A percentile compares a stretch with the other conserved stretches of the same genome.
Conservation (phyloP, 1,140 invertebrate species). For the Cepaea nemoralis region DNA sequence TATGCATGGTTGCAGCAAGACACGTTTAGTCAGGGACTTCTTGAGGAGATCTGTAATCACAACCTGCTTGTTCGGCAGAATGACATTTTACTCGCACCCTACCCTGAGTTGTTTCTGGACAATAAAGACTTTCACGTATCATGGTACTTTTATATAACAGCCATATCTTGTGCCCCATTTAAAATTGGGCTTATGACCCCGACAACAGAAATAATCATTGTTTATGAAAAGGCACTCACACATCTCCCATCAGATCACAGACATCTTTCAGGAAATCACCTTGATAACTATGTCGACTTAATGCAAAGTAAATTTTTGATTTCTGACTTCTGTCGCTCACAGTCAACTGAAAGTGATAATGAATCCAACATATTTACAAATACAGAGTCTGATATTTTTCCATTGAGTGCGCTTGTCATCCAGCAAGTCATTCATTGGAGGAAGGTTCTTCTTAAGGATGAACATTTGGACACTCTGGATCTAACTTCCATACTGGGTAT, state of each 20-base stretch:
- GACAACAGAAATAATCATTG: constrained; percentile 60
- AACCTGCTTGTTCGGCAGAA: constrained; percentile 57
- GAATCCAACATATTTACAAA: constrained; percentile 3
- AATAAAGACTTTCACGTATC: constrained; percentile 45
- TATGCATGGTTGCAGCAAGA: constrained; percentile 55
- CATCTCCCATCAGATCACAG: constrained; percentile 40
- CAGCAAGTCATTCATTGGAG: constrained; percentile 46
- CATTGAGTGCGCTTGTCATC: constrained; percentile 38
- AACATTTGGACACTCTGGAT: constrained; percentile 51
- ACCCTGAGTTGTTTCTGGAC: constrained; percentile 46
- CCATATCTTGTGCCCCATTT: constrained; percentile 61
- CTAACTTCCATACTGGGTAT: constrained; percentile 57
- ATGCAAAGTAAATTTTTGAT: constrained; percentile 30
- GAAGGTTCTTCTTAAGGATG: constrained; percentile 41
- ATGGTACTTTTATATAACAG: constrained; percentile 55
- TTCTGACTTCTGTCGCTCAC: constrained; percentile 55
- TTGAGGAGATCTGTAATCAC: constrained; percentile 54
- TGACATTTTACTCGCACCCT: constrained; percentile 60
- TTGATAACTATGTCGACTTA: constrained; percentile 39
- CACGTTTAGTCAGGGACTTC: constrained; percentile 55
- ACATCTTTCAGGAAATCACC: constrained; percentile 22
- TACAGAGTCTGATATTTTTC: constrained; percentile 24
- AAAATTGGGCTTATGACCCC: constrained; percentile 53
- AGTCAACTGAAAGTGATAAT: constrained; percentile 31
- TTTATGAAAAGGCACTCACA: constrained; percentile 45